Evolutionary conservation across 2,113 vertebrate species (phyloP), one percentile per base, ranked within the genome.

Genomic region (Ictidomys tridecemlineatus): DNA sequence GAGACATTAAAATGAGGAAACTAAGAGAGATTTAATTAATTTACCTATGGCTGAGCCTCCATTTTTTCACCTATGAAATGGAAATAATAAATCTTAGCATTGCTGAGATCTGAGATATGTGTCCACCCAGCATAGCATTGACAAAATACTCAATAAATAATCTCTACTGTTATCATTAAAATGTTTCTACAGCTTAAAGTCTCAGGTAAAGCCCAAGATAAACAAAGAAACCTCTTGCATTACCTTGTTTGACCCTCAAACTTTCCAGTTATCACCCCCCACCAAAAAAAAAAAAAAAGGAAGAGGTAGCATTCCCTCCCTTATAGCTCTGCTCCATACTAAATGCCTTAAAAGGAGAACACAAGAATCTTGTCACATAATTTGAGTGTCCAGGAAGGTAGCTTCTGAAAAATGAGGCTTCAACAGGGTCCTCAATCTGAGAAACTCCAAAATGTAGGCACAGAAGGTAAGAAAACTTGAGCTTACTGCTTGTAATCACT

Each of bases 251-350:
- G 0, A 85, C 20, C 24, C 45, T 85, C 69, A 48, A 74, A 96
- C 48, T 83, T 85, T 45, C 65, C 12, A 65, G n/a, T 45, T 63
- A 12, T 37, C 37, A 65, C n/a, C 8, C 45, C 45, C 45, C 45
- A 45, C 45, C 8, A 45, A 45, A 96, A n/a, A 88, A 91, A 92
- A 92, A 17, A 93, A n/a, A 92, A 90, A 28, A 30, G 63, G 18
- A 79, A 79, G 30, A 87, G 14, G 32, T 30, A 63, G 34, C 78
- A 83, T 9, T 90, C 37, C 56, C 34, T 89, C 32, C n/a, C 73
- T 72, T 28, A 13, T 39, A 89, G 8, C 30, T 78, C 53, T 34
- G 24, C 26, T 92, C 42, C 86, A 70, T 85, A 93, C 45, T 26
- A n/a, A 77, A 67, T 45, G 48, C 26, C 61, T 89, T 91, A 5